Conservation (phyloP, 2,888 invertebrate species). For the Theretra japonica region DNA sequence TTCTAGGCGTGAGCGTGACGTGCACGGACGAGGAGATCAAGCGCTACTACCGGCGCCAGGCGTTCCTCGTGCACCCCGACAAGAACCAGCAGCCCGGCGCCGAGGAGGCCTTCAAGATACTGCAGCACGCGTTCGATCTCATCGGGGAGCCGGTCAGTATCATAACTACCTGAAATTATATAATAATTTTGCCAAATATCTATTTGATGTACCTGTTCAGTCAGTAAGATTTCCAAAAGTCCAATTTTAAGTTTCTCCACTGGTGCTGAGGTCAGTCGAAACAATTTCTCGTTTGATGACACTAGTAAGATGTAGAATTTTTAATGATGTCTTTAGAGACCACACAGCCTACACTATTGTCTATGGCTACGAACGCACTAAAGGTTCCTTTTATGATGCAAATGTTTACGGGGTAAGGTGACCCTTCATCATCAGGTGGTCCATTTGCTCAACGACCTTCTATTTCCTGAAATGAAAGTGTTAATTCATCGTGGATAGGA, state of each 20-base stretch:
- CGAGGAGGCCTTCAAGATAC: slow-evolving; percentile 97
- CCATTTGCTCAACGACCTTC: too few relatives aligned
- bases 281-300: too few relatives aligned
- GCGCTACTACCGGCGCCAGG: slow-evolving; percentile 96
- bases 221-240: too few relatives aligned
- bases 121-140: slow-evolving; percentile 97
- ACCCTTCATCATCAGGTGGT: background rate
- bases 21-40: slow-evolving; percentile 97
- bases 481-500: slow-evolving; percentile 79
- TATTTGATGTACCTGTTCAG: too few relatives aligned
- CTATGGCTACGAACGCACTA: too few relatives aligned
- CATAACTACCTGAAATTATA: background rate
- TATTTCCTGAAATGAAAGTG: background rate
- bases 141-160: slow-evolving; percentile 93
- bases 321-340: too few relatives aligned
- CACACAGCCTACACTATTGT: too few relatives aligned
- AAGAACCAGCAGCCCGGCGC: slow-evolving; percentile 98
- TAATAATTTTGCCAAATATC: too few relatives aligned
- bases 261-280: too few relatives aligned
- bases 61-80: slow-evolving; percentile 97
- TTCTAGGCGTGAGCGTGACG: slow-evolving; percentile 93
- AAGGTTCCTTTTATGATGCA: too few relatives aligned
- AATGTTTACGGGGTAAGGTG: slow-evolving; percentile 32
- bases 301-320: too few relatives aligned
- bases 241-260: too few relatives aligned